phyloP scores from a whole-genome alignment of 2,797 vertebrate genomes.

The Balearica regulorum region DNA sequence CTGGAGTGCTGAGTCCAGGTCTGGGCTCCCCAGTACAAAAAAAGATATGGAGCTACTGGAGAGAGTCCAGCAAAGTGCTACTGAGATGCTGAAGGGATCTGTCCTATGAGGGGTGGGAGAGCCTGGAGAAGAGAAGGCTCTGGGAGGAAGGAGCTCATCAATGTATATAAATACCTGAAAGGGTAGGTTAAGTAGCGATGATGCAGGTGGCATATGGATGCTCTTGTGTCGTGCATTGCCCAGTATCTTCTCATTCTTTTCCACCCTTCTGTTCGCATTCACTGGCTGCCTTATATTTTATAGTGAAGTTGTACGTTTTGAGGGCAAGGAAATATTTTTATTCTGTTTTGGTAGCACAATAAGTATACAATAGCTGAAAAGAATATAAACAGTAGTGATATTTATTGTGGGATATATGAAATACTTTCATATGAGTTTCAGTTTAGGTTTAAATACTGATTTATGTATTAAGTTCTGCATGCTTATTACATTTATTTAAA shows the following conservation, averaged over 20 bases:
- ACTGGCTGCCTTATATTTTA: neutral
- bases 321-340: neutral
- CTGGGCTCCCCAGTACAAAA: neutral
- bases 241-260: neutral
- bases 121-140: neutral
- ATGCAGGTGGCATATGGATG: neutral
- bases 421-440: neutral
- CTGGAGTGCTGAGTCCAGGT: neutral
- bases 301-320: neutral
- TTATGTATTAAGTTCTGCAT: neutral
- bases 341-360: neutral
- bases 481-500: neutral
- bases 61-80: neutral
- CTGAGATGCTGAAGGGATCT: neutral
- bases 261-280: neutral
- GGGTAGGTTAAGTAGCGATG: neutral
- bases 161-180: neutral
- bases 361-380: neutral
- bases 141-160: rapidly evolving
- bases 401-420: neutral
- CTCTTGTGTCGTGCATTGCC: neutral
- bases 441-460: neutral
- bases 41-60: neutral
- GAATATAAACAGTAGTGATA: neutral
- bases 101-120: neutral